Conservation (phyloP, 1,140 invertebrate species). For the Tigriopus japonicus region DNA sequence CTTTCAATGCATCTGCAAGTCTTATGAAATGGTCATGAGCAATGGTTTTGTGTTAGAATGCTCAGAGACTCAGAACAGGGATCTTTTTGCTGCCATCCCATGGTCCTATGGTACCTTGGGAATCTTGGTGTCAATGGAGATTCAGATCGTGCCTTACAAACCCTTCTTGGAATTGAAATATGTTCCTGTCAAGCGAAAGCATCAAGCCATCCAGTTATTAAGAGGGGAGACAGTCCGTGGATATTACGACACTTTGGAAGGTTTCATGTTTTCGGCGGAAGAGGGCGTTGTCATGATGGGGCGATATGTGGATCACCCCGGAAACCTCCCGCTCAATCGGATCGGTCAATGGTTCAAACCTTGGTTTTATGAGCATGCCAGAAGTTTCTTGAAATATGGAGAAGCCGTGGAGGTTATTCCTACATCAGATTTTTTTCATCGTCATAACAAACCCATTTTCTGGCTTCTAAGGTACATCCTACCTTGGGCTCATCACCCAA, state of each 20-base stretch:
- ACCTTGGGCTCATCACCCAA: constrained; percentile 53
- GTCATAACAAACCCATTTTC: constrained; percentile 54
- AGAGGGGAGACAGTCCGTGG: constrained; percentile 14
- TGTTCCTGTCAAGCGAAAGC: constrained; percentile 22
- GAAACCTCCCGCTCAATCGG: constrained; percentile 38
- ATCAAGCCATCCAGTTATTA: not conserved
- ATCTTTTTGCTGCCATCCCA: constrained; percentile 53
- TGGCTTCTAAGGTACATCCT: constrained; percentile 52
- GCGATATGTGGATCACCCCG: constrained; percentile 20
- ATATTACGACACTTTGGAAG: constrained; percentile 23
- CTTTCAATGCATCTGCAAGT: constrained; percentile 55
- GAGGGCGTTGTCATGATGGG: constrained; percentile 12
- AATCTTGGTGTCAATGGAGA: constrained; percentile 54
- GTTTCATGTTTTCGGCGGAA: not conserved
- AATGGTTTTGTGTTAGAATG: constrained; percentile 51
- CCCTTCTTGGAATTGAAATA: constrained; percentile 30
- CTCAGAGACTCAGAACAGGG: constrained; percentile 43
- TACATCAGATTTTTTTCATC: constrained; percentile 54
- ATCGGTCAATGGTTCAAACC: constrained; percentile 33
- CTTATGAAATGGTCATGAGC: constrained; percentile 51
- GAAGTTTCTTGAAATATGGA: constrained; percentile 16
- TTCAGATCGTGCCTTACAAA: constrained; percentile 45
- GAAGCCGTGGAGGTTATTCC: constrained; percentile 46
- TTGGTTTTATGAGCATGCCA: constrained; percentile 9
- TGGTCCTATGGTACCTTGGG: constrained; percentile 72